Percentiles rank a stretch among this genome's conserved stretches.
Evolutionary conservation across 2,888 invertebrate species (phyloP).

Genomic region (Leptarthrus brevirostris): DNA sequence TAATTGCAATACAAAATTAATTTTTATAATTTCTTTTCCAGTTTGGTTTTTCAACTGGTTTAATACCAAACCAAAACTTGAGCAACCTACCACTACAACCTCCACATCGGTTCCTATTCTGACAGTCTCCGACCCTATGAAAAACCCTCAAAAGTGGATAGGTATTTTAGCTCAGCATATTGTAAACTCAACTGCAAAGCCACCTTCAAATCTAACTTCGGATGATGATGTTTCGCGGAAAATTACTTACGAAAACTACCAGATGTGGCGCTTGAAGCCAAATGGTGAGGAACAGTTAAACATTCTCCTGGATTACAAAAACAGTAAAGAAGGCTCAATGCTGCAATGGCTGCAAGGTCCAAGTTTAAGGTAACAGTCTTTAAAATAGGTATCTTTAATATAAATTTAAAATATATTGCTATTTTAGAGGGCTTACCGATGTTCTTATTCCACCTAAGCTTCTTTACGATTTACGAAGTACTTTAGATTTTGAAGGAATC

Average conservation of each 20-base stretch:
- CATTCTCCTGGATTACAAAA: slow-evolving; percentile 66
- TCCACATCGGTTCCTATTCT: slow-evolving; percentile 64
- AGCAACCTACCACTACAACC: slow-evolving; percentile 58
- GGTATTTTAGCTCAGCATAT: slow-evolving; percentile 65
- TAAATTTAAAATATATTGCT: too few relatives aligned
- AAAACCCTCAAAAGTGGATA: slow-evolving; percentile 66
- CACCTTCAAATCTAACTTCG: slow-evolving; percentile 58
- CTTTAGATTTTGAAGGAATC: slow-evolving; percentile 73
- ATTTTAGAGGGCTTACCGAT: slow-evolving; percentile 72
- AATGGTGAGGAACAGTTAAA: slow-evolving; percentile 66
- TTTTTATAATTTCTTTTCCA: slow-evolving; percentile 48
- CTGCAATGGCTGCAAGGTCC: slow-evolving; percentile 74
- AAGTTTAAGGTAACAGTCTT: slow-evolving; percentile 63
- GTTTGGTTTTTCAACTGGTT: slow-evolving; percentile 71
- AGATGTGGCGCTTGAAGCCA: slow-evolving; percentile 69
- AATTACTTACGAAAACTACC: slow-evolving; percentile 68
- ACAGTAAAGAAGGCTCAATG: slow-evolving; percentile 68
- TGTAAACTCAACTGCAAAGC: slow-evolving; percentile 61
- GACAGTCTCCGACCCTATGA: slow-evolving; percentile 64
- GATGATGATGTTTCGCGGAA: slow-evolving; percentile 54
- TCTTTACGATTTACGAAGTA: slow-evolving; percentile 62
- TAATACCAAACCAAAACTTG: slow-evolving; percentile 59
- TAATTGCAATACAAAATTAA: too few relatives aligned
- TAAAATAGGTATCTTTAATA: background rate
- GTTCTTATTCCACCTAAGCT: slow-evolving; percentile 79